A percentile compares a stretch with the other conserved stretches of the same genome.
Conservation (phyloP, 2,797 vertebrate species). For the Sebastes matsubarae region DNA sequence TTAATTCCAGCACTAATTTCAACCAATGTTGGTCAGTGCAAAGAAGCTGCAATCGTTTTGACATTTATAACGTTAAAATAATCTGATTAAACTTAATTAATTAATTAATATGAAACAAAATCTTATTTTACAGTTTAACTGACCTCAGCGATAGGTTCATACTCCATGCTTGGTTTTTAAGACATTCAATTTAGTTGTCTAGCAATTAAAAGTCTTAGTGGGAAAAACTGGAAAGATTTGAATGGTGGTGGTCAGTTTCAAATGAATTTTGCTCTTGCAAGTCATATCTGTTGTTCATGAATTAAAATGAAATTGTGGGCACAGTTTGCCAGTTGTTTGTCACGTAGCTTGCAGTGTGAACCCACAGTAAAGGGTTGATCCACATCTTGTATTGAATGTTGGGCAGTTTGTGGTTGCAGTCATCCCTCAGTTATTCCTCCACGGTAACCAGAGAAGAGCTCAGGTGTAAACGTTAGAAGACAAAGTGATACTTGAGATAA, state of each 20-base stretch:
- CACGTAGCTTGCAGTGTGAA: background rate
- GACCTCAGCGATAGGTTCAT: no score
- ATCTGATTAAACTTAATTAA: background rate
- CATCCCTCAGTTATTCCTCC: background rate
- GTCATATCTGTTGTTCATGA: background rate
- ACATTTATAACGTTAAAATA: background rate
- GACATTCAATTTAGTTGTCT: no score
- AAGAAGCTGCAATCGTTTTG: background rate
- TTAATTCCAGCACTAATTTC: background rate
- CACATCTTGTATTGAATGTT: background rate
- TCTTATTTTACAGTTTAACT: background rate
- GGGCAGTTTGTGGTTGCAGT: background rate
- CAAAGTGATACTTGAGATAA: conserved; percentile 28
- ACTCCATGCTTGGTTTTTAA: no score
- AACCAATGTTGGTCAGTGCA: background rate
- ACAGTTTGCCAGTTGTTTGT: background rate
- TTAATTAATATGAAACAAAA: no score
- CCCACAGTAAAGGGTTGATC: no score
- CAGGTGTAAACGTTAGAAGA: conserved; percentile 20
- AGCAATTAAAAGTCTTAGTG: no score
- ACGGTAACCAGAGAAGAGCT: background rate
- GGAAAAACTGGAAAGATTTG: background rate
- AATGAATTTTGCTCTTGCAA: background rate
- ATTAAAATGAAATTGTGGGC: background rate
- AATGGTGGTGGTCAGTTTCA: background rate